These are phyloP conservation scores for Trichonephila clavipes DNA, from an alignment of 1,140 invertebrate genomes.

Conservation along the genomic window DNA sequence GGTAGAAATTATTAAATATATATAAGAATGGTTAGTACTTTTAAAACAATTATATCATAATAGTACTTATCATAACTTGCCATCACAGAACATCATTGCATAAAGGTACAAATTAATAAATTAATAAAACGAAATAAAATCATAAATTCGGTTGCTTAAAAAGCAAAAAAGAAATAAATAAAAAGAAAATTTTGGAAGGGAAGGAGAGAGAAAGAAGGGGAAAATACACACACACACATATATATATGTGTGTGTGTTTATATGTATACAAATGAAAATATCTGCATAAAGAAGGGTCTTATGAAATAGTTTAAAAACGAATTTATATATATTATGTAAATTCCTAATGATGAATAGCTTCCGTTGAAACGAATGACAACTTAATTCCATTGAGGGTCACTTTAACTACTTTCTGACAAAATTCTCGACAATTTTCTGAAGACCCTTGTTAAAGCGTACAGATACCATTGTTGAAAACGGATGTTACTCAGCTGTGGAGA, in stretches of 20 bases:
- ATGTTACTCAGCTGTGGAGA: constrained; percentile 1
- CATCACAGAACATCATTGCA: no score
- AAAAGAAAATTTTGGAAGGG: no score
- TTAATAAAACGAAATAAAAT: no score
- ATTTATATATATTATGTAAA: neutral
- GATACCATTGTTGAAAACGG: constrained; percentile 26
- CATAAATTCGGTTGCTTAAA: no score
- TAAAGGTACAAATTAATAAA: no score
- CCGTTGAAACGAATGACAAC: neutral
- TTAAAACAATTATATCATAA: no score
- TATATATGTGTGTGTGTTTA: neutral
- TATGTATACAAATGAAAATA: neutral
- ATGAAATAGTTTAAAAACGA: neutral
- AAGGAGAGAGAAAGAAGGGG: no score
- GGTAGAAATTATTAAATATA: no score
- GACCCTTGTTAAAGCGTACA: neutral
- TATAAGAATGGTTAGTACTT: no score
- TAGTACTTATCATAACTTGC: no score
- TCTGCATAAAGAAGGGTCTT: neutral
- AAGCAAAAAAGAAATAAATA: no score
- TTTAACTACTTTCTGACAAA: neutral
- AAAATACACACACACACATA: no score
- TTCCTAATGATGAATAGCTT: neutral
- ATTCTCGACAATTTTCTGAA: neutral
- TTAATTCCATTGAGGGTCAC: neutral